phyloP scores from a whole-genome alignment of 2,113 vertebrate genomes.

The Isurus oxyrinchus region DNA sequence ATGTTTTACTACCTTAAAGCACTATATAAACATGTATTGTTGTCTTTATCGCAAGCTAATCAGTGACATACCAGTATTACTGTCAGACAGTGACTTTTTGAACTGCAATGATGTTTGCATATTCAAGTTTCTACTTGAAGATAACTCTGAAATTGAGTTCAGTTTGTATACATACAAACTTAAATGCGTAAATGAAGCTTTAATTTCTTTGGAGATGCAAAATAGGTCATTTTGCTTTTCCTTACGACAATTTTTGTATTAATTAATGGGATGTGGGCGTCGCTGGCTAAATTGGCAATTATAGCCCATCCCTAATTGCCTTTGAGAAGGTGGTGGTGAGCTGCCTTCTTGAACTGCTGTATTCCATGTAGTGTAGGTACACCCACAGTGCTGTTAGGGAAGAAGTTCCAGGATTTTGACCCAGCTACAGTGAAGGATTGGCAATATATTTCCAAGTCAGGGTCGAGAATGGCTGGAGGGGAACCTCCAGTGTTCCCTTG shows the following conservation, averaged over 20 bases:
- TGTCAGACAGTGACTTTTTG: neutral
- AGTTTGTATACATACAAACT: neutral
- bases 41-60: neutral
- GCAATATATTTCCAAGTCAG: too few species aligned
- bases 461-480: too few species aligned
- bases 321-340: too few species aligned
- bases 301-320: too few species aligned
- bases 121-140: neutral
- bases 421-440: too few species aligned
- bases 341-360: too few species aligned
- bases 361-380: too few species aligned
- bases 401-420: too few species aligned
- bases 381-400: too few species aligned
- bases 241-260: neutral
- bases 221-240: neutral
- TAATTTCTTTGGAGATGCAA: neutral
- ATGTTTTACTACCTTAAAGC: neutral
- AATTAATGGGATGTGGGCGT: too few species aligned
- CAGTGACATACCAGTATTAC: neutral
- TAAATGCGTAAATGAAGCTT: neutral
- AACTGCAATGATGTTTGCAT: neutral
- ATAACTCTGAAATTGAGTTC: neutral
- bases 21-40: neutral
- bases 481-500: too few species aligned
- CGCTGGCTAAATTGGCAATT: too few species aligned